These are phyloP conservation scores for Rutilus rutilus DNA, from an alignment of 2,113 vertebrate genomes.

Conservation along the genomic window DNA sequence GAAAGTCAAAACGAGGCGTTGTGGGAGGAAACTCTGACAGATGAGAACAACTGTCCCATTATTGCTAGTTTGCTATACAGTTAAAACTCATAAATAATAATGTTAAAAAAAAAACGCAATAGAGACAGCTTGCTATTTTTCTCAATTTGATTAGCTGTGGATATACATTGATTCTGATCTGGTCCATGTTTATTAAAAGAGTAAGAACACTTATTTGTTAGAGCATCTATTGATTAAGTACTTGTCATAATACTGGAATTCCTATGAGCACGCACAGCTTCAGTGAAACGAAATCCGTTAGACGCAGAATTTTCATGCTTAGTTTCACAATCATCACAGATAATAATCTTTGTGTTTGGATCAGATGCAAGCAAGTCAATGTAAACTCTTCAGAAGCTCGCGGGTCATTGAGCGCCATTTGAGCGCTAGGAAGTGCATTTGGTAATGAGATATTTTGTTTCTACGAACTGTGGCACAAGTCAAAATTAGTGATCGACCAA, in stretches of 20 bases:
- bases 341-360: neutral
- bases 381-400: neutral
- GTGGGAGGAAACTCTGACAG: conserved; percentile 1
- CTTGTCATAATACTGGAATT: neutral
- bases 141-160: neutral
- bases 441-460: neutral
- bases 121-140: neutral
- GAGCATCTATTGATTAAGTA: neutral
- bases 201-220: neutral
- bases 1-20: neutral
- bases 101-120: neutral
- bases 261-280: neutral
- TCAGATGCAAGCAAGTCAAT: neutral
- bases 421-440: neutral
- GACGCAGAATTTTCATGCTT: neutral
- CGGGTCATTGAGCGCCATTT: neutral
- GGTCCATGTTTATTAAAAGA: neutral
- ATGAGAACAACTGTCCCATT: neutral
- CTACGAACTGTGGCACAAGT: neutral
- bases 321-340: neutral
- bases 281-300: neutral
- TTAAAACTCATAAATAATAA: neutral
- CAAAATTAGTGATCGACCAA: neutral
- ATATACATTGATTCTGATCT: neutral
- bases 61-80: neutral